phyloP scores from a whole-genome alignment of 37 sponge, comb jelly and placozoan genomes.

The Bolinopsis microptera region DNA sequence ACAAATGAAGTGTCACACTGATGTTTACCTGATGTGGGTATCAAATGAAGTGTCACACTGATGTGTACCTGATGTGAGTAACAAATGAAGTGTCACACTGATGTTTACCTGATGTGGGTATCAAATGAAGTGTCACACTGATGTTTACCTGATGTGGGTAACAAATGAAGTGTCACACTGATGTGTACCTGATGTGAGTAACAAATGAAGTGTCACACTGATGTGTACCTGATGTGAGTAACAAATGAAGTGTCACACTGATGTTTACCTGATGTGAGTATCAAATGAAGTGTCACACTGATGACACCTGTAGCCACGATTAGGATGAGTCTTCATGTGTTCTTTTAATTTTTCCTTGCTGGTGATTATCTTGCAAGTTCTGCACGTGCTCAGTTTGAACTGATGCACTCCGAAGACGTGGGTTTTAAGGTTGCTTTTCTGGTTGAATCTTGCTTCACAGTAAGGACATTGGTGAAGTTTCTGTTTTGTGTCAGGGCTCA shows the following conservation, averaged over 20 bases:
- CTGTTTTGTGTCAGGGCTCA: conserved; percentile 7
- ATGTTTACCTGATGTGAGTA: conserved; percentile 47
- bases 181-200: conserved; percentile 56
- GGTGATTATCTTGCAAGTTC: conserved; percentile 61
- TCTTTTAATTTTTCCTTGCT: conserved; percentile 52
- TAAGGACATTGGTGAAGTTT: conserved; percentile 58
- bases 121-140: conserved; percentile 65
- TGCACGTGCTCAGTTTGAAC: conserved; percentile 63
- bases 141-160: conserved; percentile 56
- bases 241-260: conserved; percentile 64
- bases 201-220: conserved; percentile 64
- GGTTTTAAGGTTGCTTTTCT: conserved; percentile 62
- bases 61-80: conserved; percentile 56
- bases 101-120: conserved; percentile 56
- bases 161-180: conserved; percentile 64
- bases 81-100: conserved; percentile 64
- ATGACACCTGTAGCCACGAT: conserved; percentile 46
- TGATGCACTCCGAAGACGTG: conserved; percentile 65
- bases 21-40: conserved; percentile 56
- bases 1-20: conserved; percentile 64
- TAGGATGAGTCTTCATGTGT: conserved; percentile 66
- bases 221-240: conserved; percentile 56
- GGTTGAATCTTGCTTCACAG: conserved; percentile 33
- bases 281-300: conserved; percentile 65
- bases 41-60: conserved; percentile 65